phyloP scores from a whole-genome alignment of 2,888 invertebrate species.

The Camptogramma bilineatum region DNA sequence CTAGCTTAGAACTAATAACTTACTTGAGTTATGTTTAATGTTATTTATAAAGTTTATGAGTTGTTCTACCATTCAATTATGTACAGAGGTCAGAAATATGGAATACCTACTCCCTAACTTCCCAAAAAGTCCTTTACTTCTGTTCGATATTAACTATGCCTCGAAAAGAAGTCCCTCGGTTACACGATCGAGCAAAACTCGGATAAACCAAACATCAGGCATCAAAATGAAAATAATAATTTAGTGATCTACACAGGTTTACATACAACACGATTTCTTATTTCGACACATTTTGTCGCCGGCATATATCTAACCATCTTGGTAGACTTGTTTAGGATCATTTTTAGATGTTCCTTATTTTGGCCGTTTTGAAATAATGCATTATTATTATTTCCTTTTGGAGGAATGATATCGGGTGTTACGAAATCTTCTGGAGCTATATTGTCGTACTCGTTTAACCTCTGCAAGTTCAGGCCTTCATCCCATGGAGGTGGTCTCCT shows the following conservation, averaged over 20 bases:
- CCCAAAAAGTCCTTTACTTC: background rate
- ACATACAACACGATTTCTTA: conserved; percentile 61
- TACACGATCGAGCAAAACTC: background rate
- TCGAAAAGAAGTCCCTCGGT: background rate
- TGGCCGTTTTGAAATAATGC: background rate
- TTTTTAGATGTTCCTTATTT: background rate
- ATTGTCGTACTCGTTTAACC: conserved; percentile 3
- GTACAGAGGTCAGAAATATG: no score
- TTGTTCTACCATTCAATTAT: no score
- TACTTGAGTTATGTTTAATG: no score
- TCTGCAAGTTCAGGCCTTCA: background rate
- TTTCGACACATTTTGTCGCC: conserved; percentile 56
- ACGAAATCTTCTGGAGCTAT: background rate
- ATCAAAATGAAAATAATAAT: background rate
- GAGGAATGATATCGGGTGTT: background rate
- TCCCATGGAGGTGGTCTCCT: conserved; percentile 49
- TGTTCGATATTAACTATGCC: background rate
- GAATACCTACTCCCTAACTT: background rate
- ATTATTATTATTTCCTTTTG: background rate
- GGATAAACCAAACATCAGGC: background rate
- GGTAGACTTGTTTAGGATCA: background rate
- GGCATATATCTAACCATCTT: conserved; percentile 8
- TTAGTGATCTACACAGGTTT: conserved; percentile 34
- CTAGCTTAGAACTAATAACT: no score
- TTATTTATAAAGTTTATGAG: no score